These are phyloP conservation scores for Lingula anatina DNA, from an alignment of 2,888 invertebrate genomes.

Conservation along the genomic window DNA sequence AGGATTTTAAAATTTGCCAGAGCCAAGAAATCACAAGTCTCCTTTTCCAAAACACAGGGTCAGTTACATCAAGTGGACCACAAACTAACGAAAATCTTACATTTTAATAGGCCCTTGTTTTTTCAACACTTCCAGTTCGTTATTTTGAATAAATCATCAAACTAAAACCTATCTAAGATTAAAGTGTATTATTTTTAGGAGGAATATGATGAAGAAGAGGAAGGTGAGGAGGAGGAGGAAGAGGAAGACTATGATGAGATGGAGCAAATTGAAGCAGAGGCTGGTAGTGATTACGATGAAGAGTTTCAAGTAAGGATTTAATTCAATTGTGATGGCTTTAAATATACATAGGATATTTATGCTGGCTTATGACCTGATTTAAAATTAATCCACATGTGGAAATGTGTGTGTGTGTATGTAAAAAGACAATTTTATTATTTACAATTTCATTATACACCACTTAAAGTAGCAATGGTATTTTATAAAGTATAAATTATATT, in stretches of 20 bases:
- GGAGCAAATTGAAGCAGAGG: conserved; percentile 17
- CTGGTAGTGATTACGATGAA: no score
- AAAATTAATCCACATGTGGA: neutral
- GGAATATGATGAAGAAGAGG: conserved; percentile 31
- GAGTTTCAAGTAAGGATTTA: neutral
- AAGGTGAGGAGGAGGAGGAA: conserved; percentile 59
- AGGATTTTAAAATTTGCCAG: conserved; percentile 9
- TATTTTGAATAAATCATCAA: no score
- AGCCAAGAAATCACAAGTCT: neutral
- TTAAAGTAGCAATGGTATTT: no score
- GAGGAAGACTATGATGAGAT: conserved; percentile 18
- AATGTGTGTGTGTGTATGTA: neutral
- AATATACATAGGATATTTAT: neutral
- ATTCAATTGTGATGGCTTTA: neutral
- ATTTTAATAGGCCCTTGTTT: no score
- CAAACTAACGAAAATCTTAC: conserved; percentile 6
- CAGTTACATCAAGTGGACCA: conserved; percentile 1
- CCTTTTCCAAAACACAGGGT: neutral
- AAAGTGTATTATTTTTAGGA: no score
- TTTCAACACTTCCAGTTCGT: no score
- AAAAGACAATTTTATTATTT: no score
- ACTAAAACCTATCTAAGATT: no score
- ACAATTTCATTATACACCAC: no score
- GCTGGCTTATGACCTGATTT: neutral
- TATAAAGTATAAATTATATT: no score